Evolutionary conservation across 2,888 invertebrate genomes (phyloP).

Genomic region (Apoda limacodes): DNA sequence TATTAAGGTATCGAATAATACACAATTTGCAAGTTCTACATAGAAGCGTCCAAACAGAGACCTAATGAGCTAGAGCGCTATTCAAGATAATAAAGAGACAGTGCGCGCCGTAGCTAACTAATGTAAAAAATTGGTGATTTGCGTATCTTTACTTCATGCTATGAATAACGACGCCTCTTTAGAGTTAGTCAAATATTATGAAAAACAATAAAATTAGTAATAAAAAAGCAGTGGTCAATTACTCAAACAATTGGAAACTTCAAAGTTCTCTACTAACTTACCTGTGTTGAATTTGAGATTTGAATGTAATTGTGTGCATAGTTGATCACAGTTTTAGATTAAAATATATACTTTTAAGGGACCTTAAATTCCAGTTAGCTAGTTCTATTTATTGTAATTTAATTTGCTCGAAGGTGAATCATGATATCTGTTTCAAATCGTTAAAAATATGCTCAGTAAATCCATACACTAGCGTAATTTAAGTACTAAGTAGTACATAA

Average conservation of each 20-base stretch:
- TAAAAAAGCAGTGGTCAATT: constrained; percentile 61
- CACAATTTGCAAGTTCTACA: too few species aligned
- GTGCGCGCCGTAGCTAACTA: constrained; percentile 53
- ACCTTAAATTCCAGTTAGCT: constrained; percentile 69
- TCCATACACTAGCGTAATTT: too few species aligned
- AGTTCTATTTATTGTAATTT: constrained; percentile 66
- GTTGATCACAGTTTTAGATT: constrained; percentile 59
- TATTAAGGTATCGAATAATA: too few species aligned
- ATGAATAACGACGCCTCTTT: constrained; percentile 64
- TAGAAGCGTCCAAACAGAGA: too few species aligned
- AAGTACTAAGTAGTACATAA: too few species aligned
- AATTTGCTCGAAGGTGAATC: constrained; percentile 56
- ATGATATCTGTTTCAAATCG: constrained; percentile 45
- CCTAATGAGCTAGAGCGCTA: too few species aligned
- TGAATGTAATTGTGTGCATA: constrained; percentile 30
- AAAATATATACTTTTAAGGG: constrained; percentile 68
- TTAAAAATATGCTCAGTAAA: too few species aligned
- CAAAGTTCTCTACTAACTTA: too few species aligned
- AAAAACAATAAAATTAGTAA: constrained; percentile 63
- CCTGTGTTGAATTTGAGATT: constrained; percentile 7
- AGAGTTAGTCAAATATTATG: constrained; percentile 62
- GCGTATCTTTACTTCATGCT: constrained; percentile 60
- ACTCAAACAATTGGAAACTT: constrained; percentile 31
- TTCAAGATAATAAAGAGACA: too few species aligned
- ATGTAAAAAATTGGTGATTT: constrained; percentile 60